These are phyloP conservation scores for Nomada ferruginata DNA, from an alignment of 2,888 invertebrate genomes.

Conservation along the genomic window DNA sequence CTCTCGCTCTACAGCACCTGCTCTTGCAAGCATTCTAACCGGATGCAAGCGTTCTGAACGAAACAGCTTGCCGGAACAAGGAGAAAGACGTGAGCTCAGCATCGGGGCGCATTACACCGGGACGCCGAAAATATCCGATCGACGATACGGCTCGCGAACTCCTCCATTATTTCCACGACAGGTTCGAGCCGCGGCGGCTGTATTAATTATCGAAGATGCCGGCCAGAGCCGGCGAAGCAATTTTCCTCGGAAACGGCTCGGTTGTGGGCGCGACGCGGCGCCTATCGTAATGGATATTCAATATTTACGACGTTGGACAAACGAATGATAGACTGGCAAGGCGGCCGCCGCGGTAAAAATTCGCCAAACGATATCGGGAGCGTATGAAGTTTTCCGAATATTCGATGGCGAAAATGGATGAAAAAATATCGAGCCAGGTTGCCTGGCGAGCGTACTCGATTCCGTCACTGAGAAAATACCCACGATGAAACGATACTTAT, in stretches of 20 bases:
- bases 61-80: not conserved
- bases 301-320: constrained; percentile 72
- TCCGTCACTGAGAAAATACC: too few species aligned
- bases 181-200: constrained; percentile 46
- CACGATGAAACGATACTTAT: too few species aligned
- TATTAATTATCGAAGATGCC: constrained; percentile 71
- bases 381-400: constrained; percentile 17
- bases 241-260: constrained; percentile 46
- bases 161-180: constrained; percentile 62
- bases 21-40: too few species aligned
- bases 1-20: too few species aligned
- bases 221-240: constrained; percentile 53
- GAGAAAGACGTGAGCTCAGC: not conserved
- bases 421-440: not conserved
- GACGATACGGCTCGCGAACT: constrained; percentile 45
- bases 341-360: constrained; percentile 10
- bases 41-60: too few species aligned
- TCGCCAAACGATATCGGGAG: not conserved
- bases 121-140: constrained; percentile 38
- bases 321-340: constrained; percentile 43
- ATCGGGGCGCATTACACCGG: not conserved
- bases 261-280: constrained; percentile 44
- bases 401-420: constrained; percentile 12
- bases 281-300: constrained; percentile 72
- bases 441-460: too few species aligned